phyloP scores from a whole-genome alignment of 2,113 vertebrate genomes.

The Lanius collurio region DNA sequence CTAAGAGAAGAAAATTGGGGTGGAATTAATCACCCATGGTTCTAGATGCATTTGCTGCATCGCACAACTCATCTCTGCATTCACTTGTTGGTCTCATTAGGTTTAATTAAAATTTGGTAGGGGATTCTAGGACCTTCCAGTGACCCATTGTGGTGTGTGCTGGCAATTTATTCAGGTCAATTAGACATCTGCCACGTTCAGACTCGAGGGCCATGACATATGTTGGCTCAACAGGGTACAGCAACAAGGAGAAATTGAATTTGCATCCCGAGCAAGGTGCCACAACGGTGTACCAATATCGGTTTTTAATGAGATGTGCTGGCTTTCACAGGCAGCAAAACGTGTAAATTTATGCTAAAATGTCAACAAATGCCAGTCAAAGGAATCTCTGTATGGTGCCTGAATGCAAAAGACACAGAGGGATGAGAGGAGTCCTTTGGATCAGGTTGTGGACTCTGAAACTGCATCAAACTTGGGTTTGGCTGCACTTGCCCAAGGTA shows the following conservation, averaged over 20 bases:
- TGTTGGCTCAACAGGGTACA: constrained; percentile 24
- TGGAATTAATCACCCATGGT: background rate
- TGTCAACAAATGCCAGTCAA: constrained; percentile 48
- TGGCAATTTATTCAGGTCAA: constrained; percentile 28
- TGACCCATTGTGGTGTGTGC: background rate
- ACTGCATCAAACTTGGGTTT: background rate
- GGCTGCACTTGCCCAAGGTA: background rate
- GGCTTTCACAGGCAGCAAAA: constrained; percentile 1
- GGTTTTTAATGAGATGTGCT: constrained; percentile 60
- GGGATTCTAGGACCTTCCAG: constrained; percentile 14
- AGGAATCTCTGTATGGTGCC: constrained; percentile 16
- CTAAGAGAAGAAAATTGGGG: background rate
- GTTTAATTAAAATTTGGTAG: background rate
- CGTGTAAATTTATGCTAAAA: constrained; percentile 61
- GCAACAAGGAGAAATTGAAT: background rate
- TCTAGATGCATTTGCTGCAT: background rate
- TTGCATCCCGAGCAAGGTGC: constrained; percentile 41
- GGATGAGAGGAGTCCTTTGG: background rate
- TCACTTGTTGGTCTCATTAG: background rate
- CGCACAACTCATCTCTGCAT: background rate
- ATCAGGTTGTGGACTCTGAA: background rate
- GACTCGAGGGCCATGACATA: constrained; percentile 22
- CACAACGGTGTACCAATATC: background rate
- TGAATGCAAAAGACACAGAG: constrained; percentile 33
- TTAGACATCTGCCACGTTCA: constrained; percentile 28